A percentile compares a stretch with the other conserved stretches of the same genome.
phyloP scores from a whole-genome alignment of 2,113 vertebrate genomes.

The Neomonachus schauinslandi region DNA sequence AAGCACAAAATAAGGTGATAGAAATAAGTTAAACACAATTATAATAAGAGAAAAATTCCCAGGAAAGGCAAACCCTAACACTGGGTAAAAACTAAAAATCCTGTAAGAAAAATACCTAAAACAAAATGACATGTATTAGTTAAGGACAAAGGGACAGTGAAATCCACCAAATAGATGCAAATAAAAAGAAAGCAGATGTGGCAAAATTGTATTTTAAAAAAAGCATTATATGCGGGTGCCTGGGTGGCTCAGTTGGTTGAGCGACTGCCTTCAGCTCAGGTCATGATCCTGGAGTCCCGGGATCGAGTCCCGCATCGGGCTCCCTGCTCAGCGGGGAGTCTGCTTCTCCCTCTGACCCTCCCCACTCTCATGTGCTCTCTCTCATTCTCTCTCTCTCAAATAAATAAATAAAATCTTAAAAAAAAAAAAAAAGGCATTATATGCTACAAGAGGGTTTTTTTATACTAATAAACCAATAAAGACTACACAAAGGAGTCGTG shows the following conservation, averaged over 20 bases:
- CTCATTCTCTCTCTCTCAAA: too few species aligned
- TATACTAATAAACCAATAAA: background rate
- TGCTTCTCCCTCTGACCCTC: too few species aligned
- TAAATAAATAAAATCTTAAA: too few species aligned
- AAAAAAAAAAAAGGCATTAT: background rate
- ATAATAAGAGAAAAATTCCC: background rate
- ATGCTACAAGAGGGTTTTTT: background rate
- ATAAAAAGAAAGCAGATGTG: background rate
- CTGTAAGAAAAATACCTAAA: background rate
- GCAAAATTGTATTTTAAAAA: background rate
- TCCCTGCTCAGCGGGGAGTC: too few species aligned
- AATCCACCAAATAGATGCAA: background rate
- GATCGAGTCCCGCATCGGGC: too few species aligned
- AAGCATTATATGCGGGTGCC: background rate
- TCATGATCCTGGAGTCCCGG: too few species aligned
- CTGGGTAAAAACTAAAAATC: background rate
- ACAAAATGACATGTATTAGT: background rate
- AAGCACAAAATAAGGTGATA: constrained; percentile 31
- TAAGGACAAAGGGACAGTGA: background rate
- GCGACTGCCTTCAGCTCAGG: too few species aligned
- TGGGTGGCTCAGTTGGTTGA: too few species aligned
- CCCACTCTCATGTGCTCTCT: too few species aligned
- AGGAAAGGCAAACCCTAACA: background rate
- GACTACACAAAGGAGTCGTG: background rate
- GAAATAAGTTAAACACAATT: background rate